phyloP scores from a whole-genome alignment of 2,113 vertebrate species.

The Chaetura pelagica region DNA sequence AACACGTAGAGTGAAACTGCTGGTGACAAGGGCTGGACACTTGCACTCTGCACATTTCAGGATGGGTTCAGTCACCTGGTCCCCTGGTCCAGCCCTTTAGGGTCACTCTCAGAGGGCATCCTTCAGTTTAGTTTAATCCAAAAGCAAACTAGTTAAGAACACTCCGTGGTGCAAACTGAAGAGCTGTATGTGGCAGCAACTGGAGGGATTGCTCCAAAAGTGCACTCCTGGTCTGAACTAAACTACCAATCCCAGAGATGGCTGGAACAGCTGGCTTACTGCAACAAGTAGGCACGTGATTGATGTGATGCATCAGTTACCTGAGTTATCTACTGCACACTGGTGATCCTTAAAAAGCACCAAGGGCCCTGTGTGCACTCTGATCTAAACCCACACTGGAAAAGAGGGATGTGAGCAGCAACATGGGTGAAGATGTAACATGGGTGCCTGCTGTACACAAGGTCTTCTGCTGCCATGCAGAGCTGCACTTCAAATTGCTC shows the following conservation, averaged over 20 bases:
- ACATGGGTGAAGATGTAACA: neutral
- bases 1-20: neutral
- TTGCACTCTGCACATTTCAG: fast-evolving
- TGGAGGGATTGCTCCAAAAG: neutral
- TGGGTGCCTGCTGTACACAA: neutral
- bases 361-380: fast-evolving
- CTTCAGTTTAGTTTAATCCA: neutral
- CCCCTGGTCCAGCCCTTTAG: neutral
- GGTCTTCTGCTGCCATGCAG: neutral
- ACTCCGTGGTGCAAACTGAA: neutral
- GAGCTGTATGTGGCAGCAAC: neutral
- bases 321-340: fast-evolving
- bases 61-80: neutral
- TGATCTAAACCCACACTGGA: neutral
- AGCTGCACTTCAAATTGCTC: neutral
- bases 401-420: neutral
- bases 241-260: neutral
- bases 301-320: neutral
- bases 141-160: neutral
- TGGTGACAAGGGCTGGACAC: neutral
- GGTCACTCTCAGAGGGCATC: neutral
- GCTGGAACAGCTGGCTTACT: neutral
- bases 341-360: neutral
- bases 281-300: neutral
- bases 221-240: neutral